Evolutionary conservation across 2,113 vertebrate species (phyloP).

Genomic region (Syngnathus typhle): DNA sequence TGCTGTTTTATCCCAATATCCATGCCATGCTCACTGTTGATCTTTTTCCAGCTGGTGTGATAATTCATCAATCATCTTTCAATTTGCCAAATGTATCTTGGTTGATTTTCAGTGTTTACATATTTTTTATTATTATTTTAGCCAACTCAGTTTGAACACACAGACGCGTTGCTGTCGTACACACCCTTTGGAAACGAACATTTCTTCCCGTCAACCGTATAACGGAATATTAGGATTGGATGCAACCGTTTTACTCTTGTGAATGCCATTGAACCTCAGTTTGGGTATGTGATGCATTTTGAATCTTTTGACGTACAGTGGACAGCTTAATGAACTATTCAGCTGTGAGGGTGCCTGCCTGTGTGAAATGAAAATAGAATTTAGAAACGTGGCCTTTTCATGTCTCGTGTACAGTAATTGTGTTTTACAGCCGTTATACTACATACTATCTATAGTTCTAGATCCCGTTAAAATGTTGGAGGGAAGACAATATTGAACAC

Average conservation of each 20-base stretch:
- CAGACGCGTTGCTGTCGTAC: conserved; percentile 15
- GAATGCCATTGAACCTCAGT: conserved; percentile 2
- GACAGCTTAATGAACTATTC: conserved; percentile 27
- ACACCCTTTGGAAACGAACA: conserved; percentile 19
- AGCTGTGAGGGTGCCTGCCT: conserved; percentile 33
- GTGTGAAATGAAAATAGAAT: conserved; percentile 20
- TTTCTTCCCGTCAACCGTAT: conserved; percentile 14
- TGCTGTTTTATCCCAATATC: conserved; percentile 27
- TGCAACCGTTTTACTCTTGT: neutral
- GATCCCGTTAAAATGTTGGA: conserved; percentile 44
- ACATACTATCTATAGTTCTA: conserved; percentile 1
- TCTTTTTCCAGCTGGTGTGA: conserved; percentile 39
- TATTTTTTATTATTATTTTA: conserved; percentile 39
- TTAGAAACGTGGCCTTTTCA: conserved; percentile 52
- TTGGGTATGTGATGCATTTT: conserved; percentile 1
- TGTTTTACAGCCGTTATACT: neutral
- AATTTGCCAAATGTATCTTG: conserved; percentile 53
- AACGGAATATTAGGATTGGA: conserved; percentile 22
- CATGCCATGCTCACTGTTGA: conserved; percentile 19
- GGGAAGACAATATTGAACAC: conserved; percentile 42
- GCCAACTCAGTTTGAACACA: conserved; percentile 25
- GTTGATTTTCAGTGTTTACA: conserved; percentile 52
- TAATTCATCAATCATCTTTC: conserved; percentile 48
- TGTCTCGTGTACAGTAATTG: neutral
- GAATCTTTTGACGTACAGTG: neutral